phyloP scores from a whole-genome alignment of 1,140 invertebrate species.

The Protaetia brevitarsis region DNA sequence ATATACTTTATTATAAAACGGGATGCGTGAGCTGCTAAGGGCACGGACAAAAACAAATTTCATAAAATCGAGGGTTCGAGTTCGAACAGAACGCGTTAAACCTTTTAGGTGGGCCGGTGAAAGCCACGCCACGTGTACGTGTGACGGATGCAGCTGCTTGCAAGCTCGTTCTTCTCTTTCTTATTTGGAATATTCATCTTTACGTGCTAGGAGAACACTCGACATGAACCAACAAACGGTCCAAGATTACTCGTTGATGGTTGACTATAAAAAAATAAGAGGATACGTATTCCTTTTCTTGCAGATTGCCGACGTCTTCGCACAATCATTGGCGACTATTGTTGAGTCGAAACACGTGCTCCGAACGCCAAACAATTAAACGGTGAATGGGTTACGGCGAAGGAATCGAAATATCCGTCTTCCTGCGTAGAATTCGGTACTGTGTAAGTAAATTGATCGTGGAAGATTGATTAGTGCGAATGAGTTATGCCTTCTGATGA shows the following conservation, averaged over 20 bases:
- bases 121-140: background rate
- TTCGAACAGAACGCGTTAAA: background rate
- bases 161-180: background rate
- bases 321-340: background rate
- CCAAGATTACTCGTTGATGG: background rate
- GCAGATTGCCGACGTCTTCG: background rate
- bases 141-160: slow-evolving; percentile 3
- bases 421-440: background rate
- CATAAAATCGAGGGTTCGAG: slow-evolving; percentile 5
- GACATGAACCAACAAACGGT: background rate
- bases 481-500: too few species aligned
- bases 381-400: slow-evolving; percentile 3
- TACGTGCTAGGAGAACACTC: background rate
- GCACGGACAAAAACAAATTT: slow-evolving; percentile 9
- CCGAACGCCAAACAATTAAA: slow-evolving; percentile 14
- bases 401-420: slow-evolving; percentile 3
- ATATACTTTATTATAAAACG: slow-evolving; percentile 6
- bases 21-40: background rate
- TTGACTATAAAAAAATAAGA: slow-evolving; percentile 8
- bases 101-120: slow-evolving; percentile 5
- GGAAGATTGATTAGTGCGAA: too few species aligned
- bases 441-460: background rate
- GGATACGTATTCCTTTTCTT: slow-evolving; percentile 9
- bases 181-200: background rate
- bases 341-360: slow-evolving; percentile 10